Conservation (phyloP, 1,140 invertebrate genomes). For the Drosophila kikkawai region DNA sequence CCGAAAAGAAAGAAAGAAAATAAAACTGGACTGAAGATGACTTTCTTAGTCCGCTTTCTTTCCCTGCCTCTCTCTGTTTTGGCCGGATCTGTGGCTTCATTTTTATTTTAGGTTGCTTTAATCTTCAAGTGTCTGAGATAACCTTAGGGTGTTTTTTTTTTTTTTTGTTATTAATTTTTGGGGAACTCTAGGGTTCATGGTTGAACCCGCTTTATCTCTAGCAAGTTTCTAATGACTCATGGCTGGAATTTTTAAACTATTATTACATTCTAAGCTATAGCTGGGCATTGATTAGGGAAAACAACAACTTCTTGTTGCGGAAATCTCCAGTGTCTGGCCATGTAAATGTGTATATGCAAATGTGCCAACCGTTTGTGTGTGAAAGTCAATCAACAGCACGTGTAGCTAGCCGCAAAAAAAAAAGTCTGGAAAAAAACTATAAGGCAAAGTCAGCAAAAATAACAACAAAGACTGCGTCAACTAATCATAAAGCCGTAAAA, state of each 20-base stretch:
- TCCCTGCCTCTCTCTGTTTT: conserved; percentile 3
- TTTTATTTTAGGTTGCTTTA: neutral
- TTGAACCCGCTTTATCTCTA: neutral
- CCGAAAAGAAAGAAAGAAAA: conserved; percentile 27
- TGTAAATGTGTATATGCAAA: conserved; percentile 42
- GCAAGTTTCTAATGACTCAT: conserved; percentile 11
- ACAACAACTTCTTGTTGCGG: conserved; percentile 20
- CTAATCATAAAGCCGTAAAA: conserved; percentile 61
- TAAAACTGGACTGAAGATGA: conserved; percentile 44
- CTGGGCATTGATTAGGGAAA: conserved; percentile 8
- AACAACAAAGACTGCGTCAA: conserved; percentile 41
- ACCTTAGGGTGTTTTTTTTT: neutral
- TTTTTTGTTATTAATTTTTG: conserved; percentile 7
- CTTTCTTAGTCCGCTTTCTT: conserved; percentile 43
- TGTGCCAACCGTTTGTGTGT: conserved; percentile 61
- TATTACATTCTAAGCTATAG: conserved; percentile 8
- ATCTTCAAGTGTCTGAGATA: conserved; percentile 7
- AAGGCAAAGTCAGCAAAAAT: conserved; percentile 11
- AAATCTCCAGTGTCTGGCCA: conserved; percentile 15
- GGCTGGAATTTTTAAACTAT: neutral
- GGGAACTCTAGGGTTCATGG: conserved; percentile 1
- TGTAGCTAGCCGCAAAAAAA: conserved; percentile 62
- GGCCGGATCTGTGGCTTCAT: conserved; percentile 2
- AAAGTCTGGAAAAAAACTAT: conserved; percentile 14
- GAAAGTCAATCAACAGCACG: conserved; percentile 82